phyloP scores from a whole-genome alignment of 2,113 vertebrate genomes.

The Urocolius indicus region DNA sequence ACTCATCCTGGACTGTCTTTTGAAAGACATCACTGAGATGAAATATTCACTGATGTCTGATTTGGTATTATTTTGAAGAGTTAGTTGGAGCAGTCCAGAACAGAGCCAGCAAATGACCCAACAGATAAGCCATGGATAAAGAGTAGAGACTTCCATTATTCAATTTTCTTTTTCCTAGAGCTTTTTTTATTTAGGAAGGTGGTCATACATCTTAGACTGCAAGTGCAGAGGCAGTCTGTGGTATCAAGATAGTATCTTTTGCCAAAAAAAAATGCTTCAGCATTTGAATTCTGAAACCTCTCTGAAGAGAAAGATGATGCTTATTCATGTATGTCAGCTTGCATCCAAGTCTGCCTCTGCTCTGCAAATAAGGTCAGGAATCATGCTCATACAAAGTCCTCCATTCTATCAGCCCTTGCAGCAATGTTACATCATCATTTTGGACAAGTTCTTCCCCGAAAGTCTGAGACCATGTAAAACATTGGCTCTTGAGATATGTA shows the following conservation, averaged over 20 bases:
- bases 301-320: background rate
- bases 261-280: background rate
- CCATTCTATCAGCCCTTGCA: background rate
- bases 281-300: background rate
- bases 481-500: background rate
- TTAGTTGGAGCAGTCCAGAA: background rate
- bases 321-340: background rate
- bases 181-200: background rate
- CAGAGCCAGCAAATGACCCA: background rate
- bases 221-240: background rate
- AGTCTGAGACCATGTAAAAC: background rate
- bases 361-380: background rate
- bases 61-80: background rate
- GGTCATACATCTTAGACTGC: background rate
- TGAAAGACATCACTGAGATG: background rate
- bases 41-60: background rate
- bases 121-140: background rate
- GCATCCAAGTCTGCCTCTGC: background rate
- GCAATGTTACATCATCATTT: background rate
- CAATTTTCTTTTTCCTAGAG: background rate
- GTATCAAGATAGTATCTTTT: background rate
- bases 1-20: background rate
- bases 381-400: background rate
- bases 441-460: background rate
- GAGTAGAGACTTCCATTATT: background rate